A percentile compares a stretch with the other conserved stretches of the same genome.
phyloP scores from a whole-genome alignment of 1,140 invertebrate species.

The Plectrocnemia conspersa region DNA sequence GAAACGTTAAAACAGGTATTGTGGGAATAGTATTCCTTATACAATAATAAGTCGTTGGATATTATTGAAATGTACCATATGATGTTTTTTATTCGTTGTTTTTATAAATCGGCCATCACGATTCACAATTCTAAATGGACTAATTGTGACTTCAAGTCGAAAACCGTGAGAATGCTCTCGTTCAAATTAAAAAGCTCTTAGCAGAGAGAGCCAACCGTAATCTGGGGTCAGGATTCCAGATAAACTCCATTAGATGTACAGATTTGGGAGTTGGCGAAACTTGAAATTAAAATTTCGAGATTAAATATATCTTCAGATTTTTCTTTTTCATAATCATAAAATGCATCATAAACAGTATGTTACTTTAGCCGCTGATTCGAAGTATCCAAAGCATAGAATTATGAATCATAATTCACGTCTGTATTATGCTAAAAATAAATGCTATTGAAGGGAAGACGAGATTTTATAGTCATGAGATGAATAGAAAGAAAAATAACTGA shows the following conservation, averaged over 20 bases:
- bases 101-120: constrained; percentile 14
- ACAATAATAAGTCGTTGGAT: no score
- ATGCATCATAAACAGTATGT: neutral
- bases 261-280: neutral
- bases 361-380: neutral
- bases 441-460: neutral
- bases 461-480: neutral
- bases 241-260: neutral
- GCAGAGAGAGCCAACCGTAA: constrained; percentile 2
- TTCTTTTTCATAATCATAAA: neutral
- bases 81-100: no score
- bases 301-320: neutral
- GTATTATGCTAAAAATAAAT: neutral
- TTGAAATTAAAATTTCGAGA: neutral
- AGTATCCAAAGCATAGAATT: neutral
- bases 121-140: constrained; percentile 11
- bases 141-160: constrained; percentile 9
- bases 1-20: no score
- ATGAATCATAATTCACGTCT: neutral
- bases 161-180: constrained; percentile 18
- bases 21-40: no score
- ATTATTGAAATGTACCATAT: no score
- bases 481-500: constrained; percentile 2
- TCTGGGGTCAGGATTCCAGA: neutral
- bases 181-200: constrained; percentile 22